Conservation (phyloP, 1,140 invertebrate genomes). For the Drosophila serrata region DNA sequence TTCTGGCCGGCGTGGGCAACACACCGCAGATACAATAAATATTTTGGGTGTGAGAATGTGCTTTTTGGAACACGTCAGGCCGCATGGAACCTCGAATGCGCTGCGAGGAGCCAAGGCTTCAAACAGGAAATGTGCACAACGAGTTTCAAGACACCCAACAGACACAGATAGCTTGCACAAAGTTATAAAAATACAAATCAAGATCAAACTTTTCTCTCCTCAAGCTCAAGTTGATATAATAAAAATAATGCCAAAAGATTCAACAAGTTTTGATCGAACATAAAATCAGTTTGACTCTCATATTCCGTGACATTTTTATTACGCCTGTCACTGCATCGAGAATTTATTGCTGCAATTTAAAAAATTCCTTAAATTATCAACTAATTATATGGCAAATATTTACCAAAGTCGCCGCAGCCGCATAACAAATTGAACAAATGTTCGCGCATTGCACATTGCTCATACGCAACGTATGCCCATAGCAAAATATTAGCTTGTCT, state of each 20-base stretch:
- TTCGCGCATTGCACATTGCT: slow-evolving; percentile 41
- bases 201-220: slow-evolving; percentile 5
- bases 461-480: slow-evolving; percentile 64
- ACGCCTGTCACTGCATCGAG: neutral
- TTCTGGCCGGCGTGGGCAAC: slow-evolving; percentile 69
- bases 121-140: slow-evolving; percentile 26
- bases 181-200: slow-evolving; percentile 9
- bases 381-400: slow-evolving; percentile 4
- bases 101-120: slow-evolving; percentile 26
- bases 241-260: slow-evolving; percentile 2
- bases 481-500: slow-evolving; percentile 43
- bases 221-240: slow-evolving; percentile 1
- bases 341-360: slow-evolving; percentile 11
- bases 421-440: slow-evolving; percentile 15
- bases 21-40: slow-evolving; percentile 68
- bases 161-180: neutral
- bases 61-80: slow-evolving; percentile 37
- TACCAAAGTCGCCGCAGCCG: neutral
- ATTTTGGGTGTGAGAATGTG: slow-evolving; percentile 73
- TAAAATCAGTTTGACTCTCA: slow-evolving; percentile 12
- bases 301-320: slow-evolving; percentile 2
- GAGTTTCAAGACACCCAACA: slow-evolving; percentile 2
- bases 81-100: slow-evolving; percentile 45
- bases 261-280: slow-evolving; percentile 12
- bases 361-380: slow-evolving; percentile 30